Evolutionary conservation across 2,888 invertebrate genomes (phyloP), one percentile per base, ranked within the genome.

Genomic region (Strigamia maritima): DNA sequence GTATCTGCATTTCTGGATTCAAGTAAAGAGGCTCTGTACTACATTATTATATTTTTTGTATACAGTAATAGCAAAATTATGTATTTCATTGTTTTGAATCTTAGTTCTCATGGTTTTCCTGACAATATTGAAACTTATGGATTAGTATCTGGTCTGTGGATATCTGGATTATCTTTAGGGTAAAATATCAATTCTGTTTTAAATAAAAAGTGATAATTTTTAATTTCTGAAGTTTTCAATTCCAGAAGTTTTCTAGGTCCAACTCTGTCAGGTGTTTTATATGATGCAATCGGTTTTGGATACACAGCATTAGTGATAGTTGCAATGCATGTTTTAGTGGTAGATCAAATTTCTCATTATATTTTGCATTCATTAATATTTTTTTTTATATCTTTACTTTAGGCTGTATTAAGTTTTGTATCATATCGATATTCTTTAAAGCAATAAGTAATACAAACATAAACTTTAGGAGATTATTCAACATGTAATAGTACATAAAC

Each of bases 111-210:
- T 82, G 93, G 93, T 0, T 91, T 94, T 82, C 92, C 93, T 0
- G 94, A 95, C 85, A 92, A 92, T 80, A 89, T 95, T 82, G 93
- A 94, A 84, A 96, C 96, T 0, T 95, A 94, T 84, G 95, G 95
- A 0, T 87, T 95, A 40, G 92, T 95, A 10, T 95, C 95, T 0
- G 96, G 95, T 0, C 88, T 96, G 83, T 96, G 95, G 92, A 94
- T 95, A 0, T 94, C 94, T 0, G 91, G 93, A 0, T 94, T 95
- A 84, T 94, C 95, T 0, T 87, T 95, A 12, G 96, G 96, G 78
- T 78, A 65, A 28, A 28, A 16, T 35, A 35, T n/a, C 12, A 31
- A 74, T 31, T 16, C 14, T 2, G 24, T 14, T 14, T 31, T 24
- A 6, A n/a, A 6, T 74, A 31, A 3, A 1, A 14, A 74, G 3